Evolutionary conservation across 2,888 invertebrate genomes (phyloP), one percentile per base, ranked within the genome.

Genomic region (Galeruca laticollis): DNA sequence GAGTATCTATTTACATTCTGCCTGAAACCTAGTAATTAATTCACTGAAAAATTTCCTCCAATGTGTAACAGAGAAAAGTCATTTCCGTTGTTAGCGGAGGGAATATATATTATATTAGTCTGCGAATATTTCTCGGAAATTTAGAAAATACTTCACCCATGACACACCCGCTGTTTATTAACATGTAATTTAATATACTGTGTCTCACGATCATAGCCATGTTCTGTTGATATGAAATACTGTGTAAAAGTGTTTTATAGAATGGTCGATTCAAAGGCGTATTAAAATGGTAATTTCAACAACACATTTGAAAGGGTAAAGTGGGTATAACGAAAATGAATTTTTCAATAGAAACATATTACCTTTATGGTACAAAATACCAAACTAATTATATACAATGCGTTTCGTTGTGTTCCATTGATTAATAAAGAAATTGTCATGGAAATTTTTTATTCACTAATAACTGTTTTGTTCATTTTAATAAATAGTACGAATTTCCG

Each of bases 81-180:
- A 26, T 26, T 26, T 26, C 26, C 26, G 26, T 26, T 26, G 26
- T 26, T 26, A 43, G 8, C 43, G 8, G 0, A 43, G 2, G 49
- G 33, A 51, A 37, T 51, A 62, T 62, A 62, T 35, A 62, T 62
- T 26, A 26, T 26, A 26, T 26, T 26, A 26, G 63, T 63, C 63
- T 52, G 40, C 15, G 13, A 40, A 52, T 21, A 18, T 35, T 54
- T 62, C 62, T 62, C 4, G 62, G 62, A 62, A 62, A 62, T 51
- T 52, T 63, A 54, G 20, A 66, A 66, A 70, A 61, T 54, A 61
- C 60, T 57, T 70, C 70, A 70, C 60, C 70, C 70, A 60, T 70
- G 70, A 70, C 65, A 66, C 61, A 56, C 65, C 57, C 56, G 65
- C 26, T 37, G 15, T 33, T 62, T 62, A 51, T 52, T 51, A 62